phyloP scores from a whole-genome alignment of 2,888 invertebrate species.

The Pachliopta kotzebuea region DNA sequence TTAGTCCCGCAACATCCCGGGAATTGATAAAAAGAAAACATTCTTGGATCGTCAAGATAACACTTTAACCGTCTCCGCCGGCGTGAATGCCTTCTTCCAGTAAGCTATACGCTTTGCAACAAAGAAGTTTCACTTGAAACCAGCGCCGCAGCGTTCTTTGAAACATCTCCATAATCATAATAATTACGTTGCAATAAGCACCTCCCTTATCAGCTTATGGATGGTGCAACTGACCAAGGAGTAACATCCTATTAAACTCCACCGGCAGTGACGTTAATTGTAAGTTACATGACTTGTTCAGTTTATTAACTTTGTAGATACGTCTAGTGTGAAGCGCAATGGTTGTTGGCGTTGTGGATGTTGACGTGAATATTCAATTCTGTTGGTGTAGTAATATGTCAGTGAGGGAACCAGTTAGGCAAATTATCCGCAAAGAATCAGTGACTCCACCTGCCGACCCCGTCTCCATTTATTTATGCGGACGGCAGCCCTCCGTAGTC shows the following conservation, averaged over 20 bases:
- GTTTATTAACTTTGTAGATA: not conserved
- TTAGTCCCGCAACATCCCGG: slow-evolving; percentile 27
- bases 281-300: slow-evolving; percentile 30
- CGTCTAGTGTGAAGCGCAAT: slow-evolving; percentile 33
- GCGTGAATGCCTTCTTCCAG: slow-evolving; percentile 24
- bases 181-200: slow-evolving; percentile 65
- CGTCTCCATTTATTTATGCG: slow-evolving; percentile 49
- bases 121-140: slow-evolving; percentile 37
- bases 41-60: slow-evolving; percentile 28
- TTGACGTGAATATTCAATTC: slow-evolving; percentile 29
- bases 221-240: slow-evolving; percentile 55
- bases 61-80: slow-evolving; percentile 20
- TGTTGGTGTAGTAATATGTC: slow-evolving; percentile 50
- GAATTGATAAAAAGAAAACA: slow-evolving; percentile 25
- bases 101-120: slow-evolving; percentile 35
- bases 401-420: slow-evolving; percentile 70
- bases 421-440: slow-evolving; percentile 74
- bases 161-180: slow-evolving; percentile 65
- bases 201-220: slow-evolving; percentile 55
- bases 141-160: slow-evolving; percentile 50
- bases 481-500: slow-evolving; percentile 31
- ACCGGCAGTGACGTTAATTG: slow-evolving; percentile 5
- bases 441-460: slow-evolving; percentile 67
- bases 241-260: slow-evolving; percentile 41
- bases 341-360: slow-evolving; percentile 30